Evolutionary conservation across 2,113 vertebrate species (phyloP).

Genomic region (Donacobius atricapilla): DNA sequence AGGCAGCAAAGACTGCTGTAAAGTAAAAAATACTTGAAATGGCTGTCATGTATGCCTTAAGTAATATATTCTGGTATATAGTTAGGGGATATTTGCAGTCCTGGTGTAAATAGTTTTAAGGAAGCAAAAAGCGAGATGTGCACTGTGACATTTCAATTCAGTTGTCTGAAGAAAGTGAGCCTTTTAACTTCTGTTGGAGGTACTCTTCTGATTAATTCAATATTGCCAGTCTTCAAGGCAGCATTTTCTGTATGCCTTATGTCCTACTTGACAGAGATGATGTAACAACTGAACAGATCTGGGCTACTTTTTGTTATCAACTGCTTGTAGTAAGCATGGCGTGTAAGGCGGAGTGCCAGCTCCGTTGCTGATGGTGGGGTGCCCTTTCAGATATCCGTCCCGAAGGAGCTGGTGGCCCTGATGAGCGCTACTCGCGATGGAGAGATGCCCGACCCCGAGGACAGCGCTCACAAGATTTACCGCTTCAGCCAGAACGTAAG

Average conservation of each 20-base stretch:
- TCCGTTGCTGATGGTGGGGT: background rate
- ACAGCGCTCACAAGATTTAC: slow-evolving; percentile 78
- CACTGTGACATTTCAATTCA: background rate
- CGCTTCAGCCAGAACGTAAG: slow-evolving; percentile 88
- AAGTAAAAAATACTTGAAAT: background rate
- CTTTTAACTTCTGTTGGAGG: background rate
- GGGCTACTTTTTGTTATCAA: background rate
- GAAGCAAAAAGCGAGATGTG: background rate
- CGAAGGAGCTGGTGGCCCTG: slow-evolving; percentile 89
- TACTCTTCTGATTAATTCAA: background rate
- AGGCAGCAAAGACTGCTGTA: background rate
- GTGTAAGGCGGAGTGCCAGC: background rate
- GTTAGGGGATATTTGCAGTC: background rate
- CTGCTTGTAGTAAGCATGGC: background rate
- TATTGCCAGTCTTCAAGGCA: background rate
- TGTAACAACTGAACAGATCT: background rate
- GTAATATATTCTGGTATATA: background rate
- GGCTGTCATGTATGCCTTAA: background rate
- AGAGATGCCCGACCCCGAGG: slow-evolving; percentile 82
- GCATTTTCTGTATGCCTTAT: background rate
- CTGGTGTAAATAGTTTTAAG: background rate
- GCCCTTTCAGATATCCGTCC: slow-evolving; percentile 83
- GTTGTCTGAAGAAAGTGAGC: background rate
- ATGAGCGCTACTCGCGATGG: slow-evolving; percentile 92
- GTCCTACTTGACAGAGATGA: background rate